These are phyloP conservation scores for Drosophila pegasa DNA, from an alignment of 2,888 invertebrate species.

Conservation along the genomic window DNA sequence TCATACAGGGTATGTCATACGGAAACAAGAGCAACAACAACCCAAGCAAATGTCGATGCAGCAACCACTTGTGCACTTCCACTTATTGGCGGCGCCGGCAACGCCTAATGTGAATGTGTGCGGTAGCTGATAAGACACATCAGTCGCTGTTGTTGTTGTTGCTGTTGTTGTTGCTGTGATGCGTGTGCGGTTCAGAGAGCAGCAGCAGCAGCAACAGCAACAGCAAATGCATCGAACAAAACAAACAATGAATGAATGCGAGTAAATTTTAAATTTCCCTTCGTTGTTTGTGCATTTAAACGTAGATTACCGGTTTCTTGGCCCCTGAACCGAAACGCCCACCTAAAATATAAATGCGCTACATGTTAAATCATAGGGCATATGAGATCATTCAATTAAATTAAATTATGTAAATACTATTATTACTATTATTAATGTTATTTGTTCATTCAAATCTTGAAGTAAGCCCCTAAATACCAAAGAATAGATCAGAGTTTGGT, in stretches of 20 bases:
- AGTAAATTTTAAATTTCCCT: slow-evolving; percentile 70
- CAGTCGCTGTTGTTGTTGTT: slow-evolving; percentile 18
- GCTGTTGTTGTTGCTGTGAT: slow-evolving; percentile 32
- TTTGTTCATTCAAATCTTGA: not conserved
- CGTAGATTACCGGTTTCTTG: slow-evolving; percentile 58
- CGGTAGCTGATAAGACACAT: slow-evolving; percentile 63
- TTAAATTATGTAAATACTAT: not conserved
- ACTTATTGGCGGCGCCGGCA: slow-evolving; percentile 70
- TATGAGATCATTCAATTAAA: slow-evolving; percentile 19
- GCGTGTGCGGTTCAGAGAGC: slow-evolving; percentile 40
- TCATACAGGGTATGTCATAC: slow-evolving; percentile 21
- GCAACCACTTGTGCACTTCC: slow-evolving; percentile 66
- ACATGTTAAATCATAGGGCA: slow-evolving; percentile 17
- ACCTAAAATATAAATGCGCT: slow-evolving; percentile 49
- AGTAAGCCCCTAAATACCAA: not conserved
- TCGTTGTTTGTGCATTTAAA: slow-evolving; percentile 47
- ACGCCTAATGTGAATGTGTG: slow-evolving; percentile 49
- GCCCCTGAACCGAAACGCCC: slow-evolving; percentile 58
- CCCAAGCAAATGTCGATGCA: slow-evolving; percentile 45
- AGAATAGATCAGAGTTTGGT: not conserved
- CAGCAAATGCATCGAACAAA: slow-evolving; percentile 30
- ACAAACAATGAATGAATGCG: slow-evolving; percentile 55
- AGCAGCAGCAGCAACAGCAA: slow-evolving; percentile 5
- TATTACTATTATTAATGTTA: not conserved
- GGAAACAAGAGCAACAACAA: slow-evolving; percentile 42